These are phyloP conservation scores for Tethea ocularis DNA, from an alignment of 2,888 invertebrate species.

Conservation along the genomic window DNA sequence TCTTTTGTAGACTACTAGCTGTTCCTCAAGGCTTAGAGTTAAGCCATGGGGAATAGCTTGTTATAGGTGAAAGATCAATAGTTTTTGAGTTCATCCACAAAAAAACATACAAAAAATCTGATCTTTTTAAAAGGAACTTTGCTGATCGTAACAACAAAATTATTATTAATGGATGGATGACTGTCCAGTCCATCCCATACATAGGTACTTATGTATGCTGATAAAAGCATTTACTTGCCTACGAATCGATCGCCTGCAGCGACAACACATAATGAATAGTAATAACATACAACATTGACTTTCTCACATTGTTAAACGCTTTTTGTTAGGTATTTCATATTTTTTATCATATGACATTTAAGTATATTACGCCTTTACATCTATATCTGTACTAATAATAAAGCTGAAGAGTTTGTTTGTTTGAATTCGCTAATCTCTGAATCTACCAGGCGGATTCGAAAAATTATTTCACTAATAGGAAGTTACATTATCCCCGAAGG, in stretches of 20 bases:
- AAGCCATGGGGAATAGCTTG: too few species aligned
- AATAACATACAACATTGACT: slow-evolving; percentile 31
- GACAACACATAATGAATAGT: slow-evolving; percentile 40
- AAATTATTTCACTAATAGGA: too few species aligned
- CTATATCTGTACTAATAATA: neutral
- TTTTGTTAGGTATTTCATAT: slow-evolving; percentile 13
- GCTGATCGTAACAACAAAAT: slow-evolving; percentile 32
- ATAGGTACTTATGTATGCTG: slow-evolving; percentile 22
- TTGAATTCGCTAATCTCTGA: too few species aligned
- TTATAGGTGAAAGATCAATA: too few species aligned
- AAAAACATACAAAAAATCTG: too few species aligned
- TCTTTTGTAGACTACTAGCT: too few species aligned
- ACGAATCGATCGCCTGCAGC: slow-evolving; percentile 38
- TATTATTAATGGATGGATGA: slow-evolving; percentile 46
- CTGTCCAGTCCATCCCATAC: slow-evolving; percentile 35
- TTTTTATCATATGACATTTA: slow-evolving; percentile 10
- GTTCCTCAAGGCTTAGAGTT: too few species aligned
- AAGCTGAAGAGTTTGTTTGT: too few species aligned
- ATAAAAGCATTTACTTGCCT: slow-evolving; percentile 21
- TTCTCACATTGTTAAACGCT: slow-evolving; percentile 14
- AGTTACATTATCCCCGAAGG: too few species aligned
- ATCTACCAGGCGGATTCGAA: too few species aligned
- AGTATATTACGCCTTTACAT: neutral
- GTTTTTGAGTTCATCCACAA: too few species aligned
- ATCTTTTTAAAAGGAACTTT: slow-evolving; percentile 10